Base-by-base conservation (phyloP, 2,113 vertebrate species). In the Ptilonorhynchus violaceus region DNA sequence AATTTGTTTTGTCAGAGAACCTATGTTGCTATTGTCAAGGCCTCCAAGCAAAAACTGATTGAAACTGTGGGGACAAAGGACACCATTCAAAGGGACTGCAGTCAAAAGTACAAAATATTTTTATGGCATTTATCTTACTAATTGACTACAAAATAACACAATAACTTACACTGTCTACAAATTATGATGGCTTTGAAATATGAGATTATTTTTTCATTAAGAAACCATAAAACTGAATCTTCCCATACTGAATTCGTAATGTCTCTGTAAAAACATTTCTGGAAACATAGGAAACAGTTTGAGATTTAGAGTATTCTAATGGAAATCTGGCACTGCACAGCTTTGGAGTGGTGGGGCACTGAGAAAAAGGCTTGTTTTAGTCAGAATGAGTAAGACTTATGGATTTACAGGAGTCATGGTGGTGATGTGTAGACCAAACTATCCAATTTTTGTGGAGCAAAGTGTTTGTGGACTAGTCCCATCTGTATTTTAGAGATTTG, bases 341-440 rank as follows among this genome's bases (percentile, higher is more conserved):
- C 9, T 37, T 75, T 30, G 16, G 16, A 28, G 2, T 5, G 6
- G 5, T n/a, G 7, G 2, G 10, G 5, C 1, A 0, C 2, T n/a
- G 4, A 11, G 33, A 33, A 37, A 55, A 55, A 47, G 4, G 3
- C 1, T 74, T 64, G 22, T 53, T 83, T 81, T 69, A 30, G 24
- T 70, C 23, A 53, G 30, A 66, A 64, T 53, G 4, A 73, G 11
- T 59, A 72, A 49, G 33, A 46, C 7, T 49, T 49, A 42, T 3
- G 30, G 21, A 58, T 27, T 86, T 60, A 47, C 5, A 63, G 13
- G 8, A 83, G 4, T 39, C 69, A 13, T 46, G 6, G 11, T 15
- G 39, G 8, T 19, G 8, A 62, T 58, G 39, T 46, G 9, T 55
- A 55, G 53, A 59, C 8, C 2, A 68, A 83, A 37, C 3, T 30